phyloP scores from a whole-genome alignment of 2,888 invertebrate species.

The Xylophagus ater region DNA sequence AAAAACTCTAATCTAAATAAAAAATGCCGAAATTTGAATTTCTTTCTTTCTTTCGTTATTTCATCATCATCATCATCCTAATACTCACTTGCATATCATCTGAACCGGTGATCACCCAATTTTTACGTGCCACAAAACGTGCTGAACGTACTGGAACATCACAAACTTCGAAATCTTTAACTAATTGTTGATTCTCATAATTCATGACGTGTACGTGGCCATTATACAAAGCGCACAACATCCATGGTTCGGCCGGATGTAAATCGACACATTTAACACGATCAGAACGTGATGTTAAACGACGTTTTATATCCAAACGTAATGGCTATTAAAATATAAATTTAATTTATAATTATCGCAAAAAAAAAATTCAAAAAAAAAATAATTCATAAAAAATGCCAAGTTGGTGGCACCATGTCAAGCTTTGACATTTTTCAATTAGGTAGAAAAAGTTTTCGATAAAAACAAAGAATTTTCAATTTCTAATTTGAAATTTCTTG shows the following conservation, averaged over 20 bases:
- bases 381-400: no score
- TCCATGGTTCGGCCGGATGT: slow-evolving; percentile 97
- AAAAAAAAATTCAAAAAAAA: not conserved
- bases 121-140: slow-evolving; percentile 92
- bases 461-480: no score
- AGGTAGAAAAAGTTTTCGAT: no score
- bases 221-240: slow-evolving; percentile 95
- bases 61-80: not conserved
- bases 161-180: slow-evolving; percentile 86
- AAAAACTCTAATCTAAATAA: slow-evolving; percentile 64
- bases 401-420: no score
- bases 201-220: slow-evolving; percentile 99
- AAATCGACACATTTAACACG: slow-evolving; percentile 96
- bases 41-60: not conserved
- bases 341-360: not conserved
- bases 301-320: slow-evolving; percentile 95
- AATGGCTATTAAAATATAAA: slow-evolving; percentile 65
- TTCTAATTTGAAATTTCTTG: no score
- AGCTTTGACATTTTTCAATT: no score
- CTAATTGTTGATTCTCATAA: slow-evolving; percentile 85
- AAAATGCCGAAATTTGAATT: not conserved
- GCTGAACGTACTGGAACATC: slow-evolving; percentile 94
- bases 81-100: slow-evolving; percentile 68
- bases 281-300: slow-evolving; percentile 93
- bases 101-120: slow-evolving; percentile 97